Evolutionary conservation across 35 echinoderm and acorn worm species (phyloP).

Genomic region (Amphiura filiformis): DNA sequence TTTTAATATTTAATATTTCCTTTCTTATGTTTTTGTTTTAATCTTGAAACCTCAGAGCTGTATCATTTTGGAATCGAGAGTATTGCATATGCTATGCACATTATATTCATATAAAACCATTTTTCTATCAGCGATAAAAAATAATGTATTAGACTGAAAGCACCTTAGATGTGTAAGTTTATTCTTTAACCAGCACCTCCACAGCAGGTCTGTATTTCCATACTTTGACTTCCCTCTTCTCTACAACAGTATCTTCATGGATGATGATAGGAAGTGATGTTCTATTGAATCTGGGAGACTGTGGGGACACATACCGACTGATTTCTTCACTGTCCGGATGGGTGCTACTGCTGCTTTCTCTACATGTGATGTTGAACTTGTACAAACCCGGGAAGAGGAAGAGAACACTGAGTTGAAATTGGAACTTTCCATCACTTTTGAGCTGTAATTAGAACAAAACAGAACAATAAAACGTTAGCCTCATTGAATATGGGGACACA

Average conservation of each 20-base stretch:
- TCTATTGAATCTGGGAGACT: background rate
- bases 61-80: too few relatives aligned
- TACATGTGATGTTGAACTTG: constrained; percentile 68
- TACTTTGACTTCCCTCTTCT: constrained; percentile 41
- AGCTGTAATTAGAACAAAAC: background rate
- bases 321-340: background rate
- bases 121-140: too few relatives aligned
- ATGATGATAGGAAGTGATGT: constrained; percentile 10
- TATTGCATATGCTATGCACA: too few relatives aligned
- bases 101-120: too few relatives aligned
- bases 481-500: too few relatives aligned
- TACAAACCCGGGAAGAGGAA: constrained; percentile 64
- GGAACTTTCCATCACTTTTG: background rate
- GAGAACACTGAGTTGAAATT: constrained; percentile 12
- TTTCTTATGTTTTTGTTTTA: too few relatives aligned
- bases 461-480: background rate
- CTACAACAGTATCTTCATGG: constrained; percentile 29
- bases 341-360: background rate
- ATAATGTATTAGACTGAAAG: too few relatives aligned
- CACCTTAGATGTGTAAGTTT: background rate
- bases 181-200: constrained; percentile 34
- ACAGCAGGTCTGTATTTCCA: constrained; percentile 70
- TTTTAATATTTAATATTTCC: too few relatives aligned
- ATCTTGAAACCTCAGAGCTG: too few relatives aligned
- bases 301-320: background rate